A percentile compares a stretch with the other conserved stretches of the same genome.
Conservation (phyloP, 2,888 invertebrate species). For the Tillus elongatus region DNA sequence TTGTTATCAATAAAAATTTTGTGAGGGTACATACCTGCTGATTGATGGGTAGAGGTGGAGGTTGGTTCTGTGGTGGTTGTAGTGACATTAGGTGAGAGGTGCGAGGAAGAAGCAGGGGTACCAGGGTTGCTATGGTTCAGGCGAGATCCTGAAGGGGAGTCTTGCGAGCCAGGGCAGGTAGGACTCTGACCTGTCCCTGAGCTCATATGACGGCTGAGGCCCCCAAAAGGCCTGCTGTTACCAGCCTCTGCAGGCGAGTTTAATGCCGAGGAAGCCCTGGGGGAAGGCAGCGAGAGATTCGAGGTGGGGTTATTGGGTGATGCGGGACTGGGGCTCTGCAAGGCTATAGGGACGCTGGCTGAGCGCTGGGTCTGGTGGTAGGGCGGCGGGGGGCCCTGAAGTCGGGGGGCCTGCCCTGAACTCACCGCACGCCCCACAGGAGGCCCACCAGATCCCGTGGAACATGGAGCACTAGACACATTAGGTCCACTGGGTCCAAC, state of each 20-base stretch:
- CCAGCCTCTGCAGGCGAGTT: slow-evolving; percentile 62
- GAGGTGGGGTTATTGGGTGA: slow-evolving; percentile 65
- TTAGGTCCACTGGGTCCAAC: slow-evolving; percentile 15
- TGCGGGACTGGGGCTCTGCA: slow-evolving; percentile 63
- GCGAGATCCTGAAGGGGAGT: slow-evolving; percentile 47
- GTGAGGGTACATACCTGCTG: slow-evolving; percentile 16
- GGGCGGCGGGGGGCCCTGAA: slow-evolving; percentile 70
- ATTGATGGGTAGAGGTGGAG: slow-evolving; percentile 37
- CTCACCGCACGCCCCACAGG: slow-evolving; percentile 28
- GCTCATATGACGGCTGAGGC: slow-evolving; percentile 43
- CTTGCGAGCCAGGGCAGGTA: slow-evolving; percentile 52
- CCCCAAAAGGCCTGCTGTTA: slow-evolving; percentile 45
- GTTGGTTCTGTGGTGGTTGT: slow-evolving; percentile 39
- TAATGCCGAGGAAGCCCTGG: slow-evolving; percentile 57
- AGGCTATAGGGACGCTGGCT: slow-evolving; percentile 64
- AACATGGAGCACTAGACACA: slow-evolving; percentile 23
- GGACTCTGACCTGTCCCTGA: slow-evolving; percentile 53
- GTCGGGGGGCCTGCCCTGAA: slow-evolving; percentile 43
- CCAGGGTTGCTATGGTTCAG: slow-evolving; percentile 63
- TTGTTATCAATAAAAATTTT: too few relatives aligned
- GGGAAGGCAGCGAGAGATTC: slow-evolving; percentile 65
- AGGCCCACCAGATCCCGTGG: slow-evolving; percentile 33
- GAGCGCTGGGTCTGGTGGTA: slow-evolving; percentile 66
- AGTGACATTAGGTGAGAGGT: slow-evolving; percentile 50
- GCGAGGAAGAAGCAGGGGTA: slow-evolving; percentile 59